Evolutionary conservation across 64 coral and sea anemone genomes (phyloP), one percentile per base, ranked within the genome.

Genomic region (Acropora tenuis): DNA sequence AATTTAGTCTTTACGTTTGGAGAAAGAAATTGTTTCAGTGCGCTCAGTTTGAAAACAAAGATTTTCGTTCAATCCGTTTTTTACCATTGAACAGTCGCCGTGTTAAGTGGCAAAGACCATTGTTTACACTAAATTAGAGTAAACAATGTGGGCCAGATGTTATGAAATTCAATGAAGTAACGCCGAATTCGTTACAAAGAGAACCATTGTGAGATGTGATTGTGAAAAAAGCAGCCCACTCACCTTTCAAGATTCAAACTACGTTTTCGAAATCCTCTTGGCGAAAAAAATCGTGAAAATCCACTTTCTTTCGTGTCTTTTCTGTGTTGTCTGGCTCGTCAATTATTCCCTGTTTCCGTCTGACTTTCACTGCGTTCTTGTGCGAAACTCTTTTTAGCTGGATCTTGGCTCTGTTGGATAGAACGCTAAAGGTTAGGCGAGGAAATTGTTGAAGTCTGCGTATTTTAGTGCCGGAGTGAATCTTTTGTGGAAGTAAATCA

Each of bases 241-340:
- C 50, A 85, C 82, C 82, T 85, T 6, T 4, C 63, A 69, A 49
- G 63, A 47, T 85, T 65, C 72, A 85, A 49, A 71, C 43, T 8
- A 85, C 6, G 17, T 47, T 49, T 1, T 1, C 44, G 20, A 84
- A 69, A 18, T 84, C 18, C 72, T 43, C 5, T 6, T 13, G n/a
- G 66, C 47, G 63, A 30, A 30, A 71, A 7, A 13, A 47, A 20
- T 48, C 82, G 16, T 43, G 17, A 30, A 69, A n/a, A 67, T 85
- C 44, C 44, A 67, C 82, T 85, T 46, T 18, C 65, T 44, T 44
- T 63, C 82, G 69, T 71, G 61, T 43, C 61, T 43, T 71, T 72
- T 71, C 6, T 69, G 15, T 67, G 41, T 46, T 83, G 80, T 83
- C n/a, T 16, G 47, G 60, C 4, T 83, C 68, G 65, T 72, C 63